Evolutionary conservation across 2,797 vertebrate species (phyloP), one percentile per base, ranked within the genome.

Genomic region (Vultur gryphus): DNA sequence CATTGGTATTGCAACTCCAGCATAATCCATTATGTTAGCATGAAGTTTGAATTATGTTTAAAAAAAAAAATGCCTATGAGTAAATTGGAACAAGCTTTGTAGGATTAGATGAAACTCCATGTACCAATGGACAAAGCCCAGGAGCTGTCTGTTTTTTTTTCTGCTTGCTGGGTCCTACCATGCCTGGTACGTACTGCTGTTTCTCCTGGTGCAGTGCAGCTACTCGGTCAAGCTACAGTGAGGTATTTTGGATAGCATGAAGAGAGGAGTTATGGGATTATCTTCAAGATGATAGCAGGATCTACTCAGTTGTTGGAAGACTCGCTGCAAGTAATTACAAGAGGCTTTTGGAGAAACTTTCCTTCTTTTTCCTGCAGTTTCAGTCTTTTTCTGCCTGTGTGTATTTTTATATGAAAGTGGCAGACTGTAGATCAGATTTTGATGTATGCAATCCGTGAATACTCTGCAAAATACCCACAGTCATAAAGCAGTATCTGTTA

Each of bases 381-480:
- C 76, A 80, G 48, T 82, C 65, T 94, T 96, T 97, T 91, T 70
- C 65, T 90, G 66, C 67, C 3, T 12, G 20, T 85, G 12, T 55
- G 18, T 35, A 23, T 24, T 46, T 84, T 86, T 85, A 64, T 76
- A 31, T 26, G 48, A 76, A 95, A 93, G 96, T 94, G 91, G 73
- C 84, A 83, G 89, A 69, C 88, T 84, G 49, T 71, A 49, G 90
- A 96, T 98, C 96, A 97, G 96, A 88, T 93, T 84, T 82, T 79
- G 94, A 97, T 94, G 81, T 61, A 35, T 87, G 83, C 16, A 52
- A 61, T 94, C 90, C 37, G 18, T 80, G 96, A 92, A 83, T 71
- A 48, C 67, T 62, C 89, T 93, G 79, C 79, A 84, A 96, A 97
- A 91, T 94, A 95, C 95, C 85, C 89, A 35, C 85, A 91, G 90